A percentile compares a stretch with the other conserved stretches of the same genome.
Conservation (phyloP, 2,888 invertebrate species). For the Philereme vetulata region DNA sequence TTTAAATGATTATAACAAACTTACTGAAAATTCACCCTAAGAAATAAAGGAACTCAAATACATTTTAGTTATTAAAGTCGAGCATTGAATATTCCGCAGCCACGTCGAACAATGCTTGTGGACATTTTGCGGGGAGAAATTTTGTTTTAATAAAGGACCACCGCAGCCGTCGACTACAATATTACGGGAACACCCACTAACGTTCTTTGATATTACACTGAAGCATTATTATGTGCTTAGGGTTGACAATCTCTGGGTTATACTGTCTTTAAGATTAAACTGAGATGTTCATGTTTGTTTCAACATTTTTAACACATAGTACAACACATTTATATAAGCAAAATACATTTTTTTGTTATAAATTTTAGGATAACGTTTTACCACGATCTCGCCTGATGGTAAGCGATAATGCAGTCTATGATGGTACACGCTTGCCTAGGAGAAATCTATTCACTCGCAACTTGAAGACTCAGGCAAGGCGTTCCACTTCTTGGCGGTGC, state of each 20-base stretch:
- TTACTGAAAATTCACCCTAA: conserved; percentile 11
- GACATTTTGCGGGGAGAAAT: conserved; percentile 77
- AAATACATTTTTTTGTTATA: too few relatives aligned
- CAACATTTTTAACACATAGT: conserved; percentile 10
- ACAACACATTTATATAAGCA: not conserved
- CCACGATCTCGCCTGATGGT: too few relatives aligned
- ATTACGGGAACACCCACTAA: conserved; percentile 79
- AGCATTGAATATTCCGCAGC: conserved; percentile 45
- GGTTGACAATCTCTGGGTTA: conserved; percentile 72
- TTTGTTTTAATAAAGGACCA: conserved; percentile 81
- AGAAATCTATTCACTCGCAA: too few relatives aligned
- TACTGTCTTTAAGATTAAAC: conserved; percentile 53
- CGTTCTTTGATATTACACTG: conserved; percentile 76
- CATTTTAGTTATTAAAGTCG: conserved; percentile 53
- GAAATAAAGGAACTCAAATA: conserved; percentile 39
- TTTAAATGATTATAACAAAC: too few relatives aligned
- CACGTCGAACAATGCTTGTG: conserved; percentile 62
- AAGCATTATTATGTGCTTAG: conserved; percentile 77
- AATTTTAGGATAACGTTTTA: too few relatives aligned
- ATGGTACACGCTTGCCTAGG: too few relatives aligned
- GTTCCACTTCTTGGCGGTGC: too few relatives aligned
- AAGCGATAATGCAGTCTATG: too few relatives aligned
- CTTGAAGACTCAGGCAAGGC: too few relatives aligned
- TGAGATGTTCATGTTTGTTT: conserved; percentile 40
- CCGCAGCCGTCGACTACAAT: conserved; percentile 75